A percentile compares a stretch with the other conserved stretches of the same genome.
Conservation (phyloP, 37 sponge, comb jelly and placozoan genomes). For the Aphrocallistes beatrix region DNA sequence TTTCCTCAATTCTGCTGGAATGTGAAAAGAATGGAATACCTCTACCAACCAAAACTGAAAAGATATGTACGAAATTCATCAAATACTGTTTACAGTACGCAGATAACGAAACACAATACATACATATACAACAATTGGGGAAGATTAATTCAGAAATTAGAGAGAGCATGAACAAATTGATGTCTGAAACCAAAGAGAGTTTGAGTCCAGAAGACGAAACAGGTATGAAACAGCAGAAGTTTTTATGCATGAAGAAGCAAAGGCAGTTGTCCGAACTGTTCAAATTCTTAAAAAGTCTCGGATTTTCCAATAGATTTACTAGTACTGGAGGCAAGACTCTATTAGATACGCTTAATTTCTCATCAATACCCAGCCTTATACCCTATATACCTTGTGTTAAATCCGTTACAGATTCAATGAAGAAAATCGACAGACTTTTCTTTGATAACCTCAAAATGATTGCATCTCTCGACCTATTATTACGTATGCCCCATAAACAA, state of each 20-base stretch:
- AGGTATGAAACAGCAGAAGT: neutral
- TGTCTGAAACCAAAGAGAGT: constrained; percentile 11
- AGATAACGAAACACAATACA: neutral
- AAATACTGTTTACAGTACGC: neutral
- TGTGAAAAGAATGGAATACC: neutral
- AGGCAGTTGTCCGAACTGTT: neutral
- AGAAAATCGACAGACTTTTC: neutral
- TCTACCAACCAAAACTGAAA: neutral
- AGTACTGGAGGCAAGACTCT: neutral
- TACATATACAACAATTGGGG: neutral
- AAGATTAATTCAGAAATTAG: neutral
- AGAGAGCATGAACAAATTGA: constrained; percentile 1
- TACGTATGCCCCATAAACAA: neutral
- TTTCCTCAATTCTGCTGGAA: neutral
- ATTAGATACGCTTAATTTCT: neutral
- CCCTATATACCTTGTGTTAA: neutral
- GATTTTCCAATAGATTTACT: neutral
- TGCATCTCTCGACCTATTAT: neutral
- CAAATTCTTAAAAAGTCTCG: neutral
- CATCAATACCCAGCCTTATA: neutral
- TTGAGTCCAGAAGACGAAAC: neutral
- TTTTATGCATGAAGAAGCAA: neutral
- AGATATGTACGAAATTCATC: neutral
- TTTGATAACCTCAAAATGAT: neutral
- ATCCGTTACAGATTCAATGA: neutral